Evolutionary conservation across 2,113 vertebrate species (phyloP), one percentile per base, ranked within the genome.

Genomic region (Rana temporaria): DNA sequence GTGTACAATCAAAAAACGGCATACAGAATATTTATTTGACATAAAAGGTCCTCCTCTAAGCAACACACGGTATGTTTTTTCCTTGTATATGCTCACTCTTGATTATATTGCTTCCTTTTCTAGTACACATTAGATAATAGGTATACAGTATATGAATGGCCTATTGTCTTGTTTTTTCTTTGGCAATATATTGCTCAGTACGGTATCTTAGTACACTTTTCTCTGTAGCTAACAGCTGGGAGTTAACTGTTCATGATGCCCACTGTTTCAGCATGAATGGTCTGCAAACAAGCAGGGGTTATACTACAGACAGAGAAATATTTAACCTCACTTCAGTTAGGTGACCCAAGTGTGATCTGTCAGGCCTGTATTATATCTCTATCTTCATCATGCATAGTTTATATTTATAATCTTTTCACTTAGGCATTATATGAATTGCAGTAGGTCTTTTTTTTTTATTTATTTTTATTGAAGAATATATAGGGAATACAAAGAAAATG

Each of bases 271-370:
- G 79, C 79, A 42, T 82, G 79, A 74, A 56, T 17, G n/a, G 20
- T 15, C 55, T 52, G 79, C 79, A 82, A 82, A 74, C 69, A 74
- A 73, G 59, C 38, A 55, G 3, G n/a, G 76, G 65, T 67, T 67
- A 68, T n/a, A n/a, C 6, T 59, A 18, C 8, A 11, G 55, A 38
- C 26, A 67, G 17, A 62, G 18, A 62, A 22, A 62, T 52, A 62
- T 3, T 26, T 64, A 26, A 34, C 59, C 57, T 38, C 57, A n/a
- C 15, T 32, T 19, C 57, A 16, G 26, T 24, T 77, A 52, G 74
- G 22, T 63, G 26, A 64, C 32, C 26, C 38, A 57, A 32, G 48
- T 18, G 1, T 56, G 18, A 56, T 15, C 52, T 16, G 9, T 4
- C 57, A 16, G 71, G 71, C 32, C 34, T 59, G 71, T 59, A 55